These are phyloP conservation scores for Dorcus parallelipipedus DNA, from an alignment of 2,888 invertebrate genomes.

Conservation along the genomic window DNA sequence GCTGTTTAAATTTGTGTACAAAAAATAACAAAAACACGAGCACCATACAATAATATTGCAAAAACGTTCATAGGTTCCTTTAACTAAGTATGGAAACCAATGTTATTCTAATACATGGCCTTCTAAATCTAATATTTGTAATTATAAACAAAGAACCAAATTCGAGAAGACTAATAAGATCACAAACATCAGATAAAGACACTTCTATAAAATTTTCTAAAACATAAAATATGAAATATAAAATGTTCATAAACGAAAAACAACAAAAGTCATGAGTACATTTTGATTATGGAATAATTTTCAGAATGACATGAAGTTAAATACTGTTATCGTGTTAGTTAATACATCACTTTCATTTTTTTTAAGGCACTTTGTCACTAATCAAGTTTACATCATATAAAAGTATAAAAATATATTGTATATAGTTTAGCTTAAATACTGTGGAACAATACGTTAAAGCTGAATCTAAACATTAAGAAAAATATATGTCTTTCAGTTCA, in stretches of 20 bases:
- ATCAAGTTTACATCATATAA: too few relatives aligned
- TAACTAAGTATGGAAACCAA: not conserved
- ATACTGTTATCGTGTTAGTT: too few relatives aligned
- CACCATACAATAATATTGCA: slow-evolving; percentile 18
- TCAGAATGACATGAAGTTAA: too few relatives aligned
- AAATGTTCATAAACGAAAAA: slow-evolving; percentile 2
- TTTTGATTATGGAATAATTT: not conserved
- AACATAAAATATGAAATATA: slow-evolving; percentile 4
- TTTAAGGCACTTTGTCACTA: too few relatives aligned
- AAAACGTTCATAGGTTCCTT: not conserved
- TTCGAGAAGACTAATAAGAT: too few relatives aligned
- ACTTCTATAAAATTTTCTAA: not conserved
- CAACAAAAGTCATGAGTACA: not conserved
- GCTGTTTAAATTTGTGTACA: slow-evolving; percentile 6
- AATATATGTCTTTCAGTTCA: too few relatives aligned
- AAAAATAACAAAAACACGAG: slow-evolving; percentile 9
- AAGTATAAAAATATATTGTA: too few relatives aligned
- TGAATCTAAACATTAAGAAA: too few relatives aligned
- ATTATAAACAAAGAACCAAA: not conserved
- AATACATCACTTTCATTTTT: too few relatives aligned
- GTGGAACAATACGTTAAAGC: not conserved
- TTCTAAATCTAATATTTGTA: slow-evolving; percentile 1
- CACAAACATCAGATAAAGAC: not conserved
- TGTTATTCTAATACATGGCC: slow-evolving; percentile 12
- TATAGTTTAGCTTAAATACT: too few relatives aligned